Evolutionary conservation across 1,140 invertebrate species (phyloP).

Genomic region (Drosophila insularis): DNA sequence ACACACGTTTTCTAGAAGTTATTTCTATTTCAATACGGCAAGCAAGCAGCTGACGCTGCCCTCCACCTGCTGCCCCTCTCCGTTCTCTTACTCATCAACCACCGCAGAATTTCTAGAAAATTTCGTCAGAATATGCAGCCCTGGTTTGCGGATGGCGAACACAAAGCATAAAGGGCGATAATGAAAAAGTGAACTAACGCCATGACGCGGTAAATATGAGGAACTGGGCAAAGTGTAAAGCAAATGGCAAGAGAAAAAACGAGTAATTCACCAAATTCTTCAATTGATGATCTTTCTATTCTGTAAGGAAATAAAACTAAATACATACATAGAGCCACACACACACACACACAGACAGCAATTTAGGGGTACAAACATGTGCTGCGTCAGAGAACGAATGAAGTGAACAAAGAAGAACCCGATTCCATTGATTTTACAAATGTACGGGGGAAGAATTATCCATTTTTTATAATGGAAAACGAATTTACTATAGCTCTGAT

Average conservation of each 20-base stretch:
- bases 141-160: constrained; percentile 61
- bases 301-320: constrained; percentile 21
- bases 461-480: constrained; percentile 1
- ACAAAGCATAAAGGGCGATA: constrained; percentile 56
- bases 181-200: constrained; percentile 49
- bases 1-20: constrained; percentile 67
- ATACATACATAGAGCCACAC: constrained; percentile 7
- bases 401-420: constrained; percentile 9
- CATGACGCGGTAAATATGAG: constrained; percentile 51
- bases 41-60: constrained; percentile 63
- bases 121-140: constrained; percentile 66
- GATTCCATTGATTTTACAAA: constrained; percentile 66
- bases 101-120: constrained; percentile 65
- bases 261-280: constrained; percentile 27
- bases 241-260: constrained; percentile 21
- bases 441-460: neutral
- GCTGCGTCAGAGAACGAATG: constrained; percentile 43
- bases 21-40: constrained; percentile 62
- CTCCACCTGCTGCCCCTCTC: neutral
- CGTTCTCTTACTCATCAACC: neutral
- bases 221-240: constrained; percentile 35
- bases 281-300: constrained; percentile 34
- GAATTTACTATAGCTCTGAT: constrained; percentile 46
- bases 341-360: constrained; percentile 1
- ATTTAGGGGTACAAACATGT: constrained; percentile 43